Percentiles rank a stretch among this genome's conserved stretches.
Evolutionary conservation across 2,797 vertebrate genomes (phyloP).

Genomic region (Pipistrellus kuhlii): DNA sequence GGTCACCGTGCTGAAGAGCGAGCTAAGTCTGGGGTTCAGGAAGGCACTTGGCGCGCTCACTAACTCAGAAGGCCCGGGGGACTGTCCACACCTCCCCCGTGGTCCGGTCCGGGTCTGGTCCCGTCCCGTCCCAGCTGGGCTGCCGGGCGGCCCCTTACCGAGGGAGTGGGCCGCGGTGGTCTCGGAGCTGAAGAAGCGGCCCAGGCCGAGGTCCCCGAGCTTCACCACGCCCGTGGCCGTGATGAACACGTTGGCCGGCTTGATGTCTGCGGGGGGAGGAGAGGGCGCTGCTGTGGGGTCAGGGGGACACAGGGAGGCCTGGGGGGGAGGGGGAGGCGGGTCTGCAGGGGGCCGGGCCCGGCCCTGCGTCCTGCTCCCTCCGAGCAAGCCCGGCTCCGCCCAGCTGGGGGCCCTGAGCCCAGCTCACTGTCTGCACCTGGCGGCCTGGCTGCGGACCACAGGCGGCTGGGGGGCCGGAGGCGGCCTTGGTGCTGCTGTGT

Average conservation of each 20-base stretch:
- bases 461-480: neutral
- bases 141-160: constrained; percentile 84
- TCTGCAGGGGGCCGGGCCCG: neutral
- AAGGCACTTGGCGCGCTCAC: neutral
- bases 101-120: neutral
- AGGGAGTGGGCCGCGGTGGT: constrained; percentile 93
- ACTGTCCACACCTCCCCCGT: fast-evolving
- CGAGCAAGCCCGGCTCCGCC: neutral
- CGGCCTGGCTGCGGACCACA: neutral
- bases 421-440: neutral
- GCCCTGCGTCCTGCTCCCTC: neutral
- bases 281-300: neutral
- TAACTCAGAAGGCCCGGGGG: neutral
- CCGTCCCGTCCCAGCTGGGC: too few relatives aligned
- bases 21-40: neutral
- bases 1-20: neutral
- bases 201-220: constrained; percentile 92
- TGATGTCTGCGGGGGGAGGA: constrained; percentile 89
- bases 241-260: constrained; percentile 94
- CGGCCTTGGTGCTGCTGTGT: neutral
- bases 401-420: neutral
- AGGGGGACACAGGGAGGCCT: neutral
- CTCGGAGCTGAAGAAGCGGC: constrained; percentile 93
- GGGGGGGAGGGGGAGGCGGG: constrained; percentile 28
- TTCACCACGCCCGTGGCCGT: constrained; percentile 92